phyloP scores from a whole-genome alignment of 2,888 invertebrate genomes.

The Lithosia quadra region DNA sequence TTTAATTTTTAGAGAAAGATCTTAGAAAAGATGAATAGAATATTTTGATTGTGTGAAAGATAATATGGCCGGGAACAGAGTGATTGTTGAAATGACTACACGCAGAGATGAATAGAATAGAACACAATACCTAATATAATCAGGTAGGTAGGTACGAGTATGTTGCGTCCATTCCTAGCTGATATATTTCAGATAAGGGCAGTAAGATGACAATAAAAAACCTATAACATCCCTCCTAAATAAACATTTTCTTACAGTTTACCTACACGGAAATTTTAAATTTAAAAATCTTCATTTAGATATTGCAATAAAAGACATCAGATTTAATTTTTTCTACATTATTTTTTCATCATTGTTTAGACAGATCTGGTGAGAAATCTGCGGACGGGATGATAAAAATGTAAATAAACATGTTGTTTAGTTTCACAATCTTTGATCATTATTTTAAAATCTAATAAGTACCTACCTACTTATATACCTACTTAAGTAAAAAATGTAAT shows the following conservation, averaged over 20 bases:
- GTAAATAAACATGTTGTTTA: background rate
- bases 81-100: background rate
- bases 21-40: background rate
- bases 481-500: too few species aligned
- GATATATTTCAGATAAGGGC: background rate
- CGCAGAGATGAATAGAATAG: background rate
- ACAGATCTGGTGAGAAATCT: conserved; percentile 3
- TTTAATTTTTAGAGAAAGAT: background rate
- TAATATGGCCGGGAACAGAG: background rate
- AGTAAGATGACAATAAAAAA: background rate
- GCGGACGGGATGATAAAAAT: background rate
- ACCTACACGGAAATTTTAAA: background rate
- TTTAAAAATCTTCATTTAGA: background rate
- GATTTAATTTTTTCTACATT: background rate
- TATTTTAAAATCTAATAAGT: background rate
- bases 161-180: too few species aligned
- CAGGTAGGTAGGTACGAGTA: too few species aligned
- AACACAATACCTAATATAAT: too few species aligned
- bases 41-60: background rate
- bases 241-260: background rate
- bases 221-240: too few species aligned
- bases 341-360: background rate
- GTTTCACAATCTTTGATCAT: background rate
- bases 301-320: background rate
- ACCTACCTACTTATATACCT: too few species aligned